phyloP scores from a whole-genome alignment of 2,888 invertebrate species.

The Formica aserva region DNA sequence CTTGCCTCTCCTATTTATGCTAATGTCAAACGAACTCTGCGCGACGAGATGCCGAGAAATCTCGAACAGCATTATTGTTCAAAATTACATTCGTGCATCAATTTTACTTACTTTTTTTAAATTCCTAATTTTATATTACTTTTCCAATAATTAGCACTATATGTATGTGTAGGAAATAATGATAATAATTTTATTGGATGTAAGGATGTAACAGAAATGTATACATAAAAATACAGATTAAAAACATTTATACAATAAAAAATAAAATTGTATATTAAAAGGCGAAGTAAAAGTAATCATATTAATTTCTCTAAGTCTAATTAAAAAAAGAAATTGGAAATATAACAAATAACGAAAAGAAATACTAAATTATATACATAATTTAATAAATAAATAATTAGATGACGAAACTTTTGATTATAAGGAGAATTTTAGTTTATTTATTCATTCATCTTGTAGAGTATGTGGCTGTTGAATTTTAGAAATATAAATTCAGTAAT shows the following conservation, averaged over 20 bases:
- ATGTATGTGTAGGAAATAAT: background rate
- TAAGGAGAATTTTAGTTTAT: background rate
- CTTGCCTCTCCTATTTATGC: conserved; percentile 22
- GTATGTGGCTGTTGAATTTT: background rate
- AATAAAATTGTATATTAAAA: background rate
- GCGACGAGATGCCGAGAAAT: conserved; percentile 34
- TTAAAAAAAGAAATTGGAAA: background rate
- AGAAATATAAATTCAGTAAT: background rate
- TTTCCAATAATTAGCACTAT: background rate
- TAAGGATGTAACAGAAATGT: background rate
- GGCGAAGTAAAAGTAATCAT: background rate
- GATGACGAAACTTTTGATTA: background rate
- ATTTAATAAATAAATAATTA: background rate
- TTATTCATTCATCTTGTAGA: background rate
- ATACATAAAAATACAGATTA: background rate
- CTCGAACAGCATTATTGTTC: background rate
- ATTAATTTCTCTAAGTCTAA: background rate
- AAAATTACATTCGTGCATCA: background rate
- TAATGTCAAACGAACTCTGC: conserved; percentile 21
- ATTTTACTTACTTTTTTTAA: background rate
- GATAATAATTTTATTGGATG: background rate
- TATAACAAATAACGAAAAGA: background rate
- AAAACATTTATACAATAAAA: background rate
- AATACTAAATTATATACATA: background rate
- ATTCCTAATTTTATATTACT: background rate